These are phyloP conservation scores for Hoplodrina ambigua DNA, from an alignment of 2,888 invertebrate genomes.

Conservation along the genomic window DNA sequence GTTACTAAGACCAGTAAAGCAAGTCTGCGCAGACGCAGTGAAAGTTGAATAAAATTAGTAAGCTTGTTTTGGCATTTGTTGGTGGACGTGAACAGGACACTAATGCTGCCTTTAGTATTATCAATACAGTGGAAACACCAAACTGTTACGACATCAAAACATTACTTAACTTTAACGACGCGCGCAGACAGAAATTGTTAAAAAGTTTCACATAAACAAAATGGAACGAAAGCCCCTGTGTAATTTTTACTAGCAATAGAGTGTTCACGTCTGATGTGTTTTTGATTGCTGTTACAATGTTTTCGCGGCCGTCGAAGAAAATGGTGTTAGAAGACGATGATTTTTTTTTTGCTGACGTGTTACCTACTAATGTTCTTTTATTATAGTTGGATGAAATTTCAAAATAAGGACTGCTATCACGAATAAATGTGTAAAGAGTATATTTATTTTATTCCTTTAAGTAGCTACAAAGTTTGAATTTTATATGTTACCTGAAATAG, in stretches of 20 bases:
- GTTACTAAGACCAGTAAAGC: constrained; percentile 52
- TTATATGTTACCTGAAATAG: neutral
- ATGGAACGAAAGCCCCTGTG: constrained; percentile 13
- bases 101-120: constrained; percentile 63
- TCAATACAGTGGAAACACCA: constrained; percentile 42
- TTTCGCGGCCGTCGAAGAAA: constrained; percentile 26
- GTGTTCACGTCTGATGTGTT: constrained; percentile 50
- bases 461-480: neutral
- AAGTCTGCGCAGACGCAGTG: constrained; percentile 69
- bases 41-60: constrained; percentile 77
- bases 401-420: neutral
- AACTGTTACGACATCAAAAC: constrained; percentile 51
- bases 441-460: neutral
- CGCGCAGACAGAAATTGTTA: constrained; percentile 29
- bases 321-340: constrained; percentile 1
- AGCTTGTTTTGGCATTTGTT: constrained; percentile 75
- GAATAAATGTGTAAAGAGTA: neutral
- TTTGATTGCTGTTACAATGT: constrained; percentile 55
- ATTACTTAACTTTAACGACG: constrained; percentile 50
- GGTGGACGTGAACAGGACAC: constrained; percentile 71
- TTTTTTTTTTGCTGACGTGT: constrained; percentile 1
- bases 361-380: neutral
- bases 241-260: constrained; percentile 32
- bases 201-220: constrained; percentile 46
- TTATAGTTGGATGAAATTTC: constrained; percentile 14